Percentiles rank a stretch among this genome's conserved stretches.
Conservation (phyloP, 2,113 vertebrate genomes). For the Plecotus auritus region DNA sequence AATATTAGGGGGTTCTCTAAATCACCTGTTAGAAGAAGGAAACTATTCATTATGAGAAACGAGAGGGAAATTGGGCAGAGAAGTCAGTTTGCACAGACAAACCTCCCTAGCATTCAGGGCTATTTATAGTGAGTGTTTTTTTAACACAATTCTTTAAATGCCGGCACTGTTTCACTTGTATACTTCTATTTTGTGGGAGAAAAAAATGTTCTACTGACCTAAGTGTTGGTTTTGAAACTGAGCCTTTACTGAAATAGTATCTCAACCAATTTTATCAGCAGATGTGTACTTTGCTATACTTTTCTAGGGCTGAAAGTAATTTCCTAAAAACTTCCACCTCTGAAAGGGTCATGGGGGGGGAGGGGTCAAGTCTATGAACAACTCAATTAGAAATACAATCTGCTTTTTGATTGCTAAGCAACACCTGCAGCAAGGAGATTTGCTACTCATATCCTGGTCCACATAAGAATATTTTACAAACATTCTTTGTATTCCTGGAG, state of each 20-base stretch:
- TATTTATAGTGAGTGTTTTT: constrained; percentile 44
- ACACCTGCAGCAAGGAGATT: not conserved
- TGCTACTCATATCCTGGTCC: not conserved
- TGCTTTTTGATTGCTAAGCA: not conserved
- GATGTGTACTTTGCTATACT: not conserved
- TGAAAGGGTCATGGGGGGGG: not conserved
- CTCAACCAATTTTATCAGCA: constrained; percentile 40
- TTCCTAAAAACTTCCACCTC: constrained; percentile 1
- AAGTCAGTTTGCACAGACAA: constrained; percentile 30
- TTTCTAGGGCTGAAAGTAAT: not conserved
- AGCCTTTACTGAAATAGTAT: constrained; percentile 24
- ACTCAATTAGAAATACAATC: not conserved
- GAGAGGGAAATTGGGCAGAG: constrained; percentile 16
- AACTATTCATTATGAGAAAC: constrained; percentile 56
- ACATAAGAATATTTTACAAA: constrained; percentile 7
- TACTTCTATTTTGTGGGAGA: constrained; percentile 32
- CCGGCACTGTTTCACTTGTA: constrained; percentile 40
- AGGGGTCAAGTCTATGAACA: not conserved
- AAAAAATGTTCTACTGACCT: not conserved
- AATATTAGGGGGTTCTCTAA: constrained; percentile 23
- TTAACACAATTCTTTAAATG: constrained; percentile 41
- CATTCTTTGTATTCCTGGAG: not conserved
- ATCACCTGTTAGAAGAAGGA: constrained; percentile 59
- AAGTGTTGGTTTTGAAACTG: constrained; percentile 37
- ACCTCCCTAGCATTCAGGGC: constrained; percentile 1